These are phyloP conservation scores for Neosalanx taihuensis DNA, from an alignment of 2,797 vertebrate species.

Conservation along the genomic window DNA sequence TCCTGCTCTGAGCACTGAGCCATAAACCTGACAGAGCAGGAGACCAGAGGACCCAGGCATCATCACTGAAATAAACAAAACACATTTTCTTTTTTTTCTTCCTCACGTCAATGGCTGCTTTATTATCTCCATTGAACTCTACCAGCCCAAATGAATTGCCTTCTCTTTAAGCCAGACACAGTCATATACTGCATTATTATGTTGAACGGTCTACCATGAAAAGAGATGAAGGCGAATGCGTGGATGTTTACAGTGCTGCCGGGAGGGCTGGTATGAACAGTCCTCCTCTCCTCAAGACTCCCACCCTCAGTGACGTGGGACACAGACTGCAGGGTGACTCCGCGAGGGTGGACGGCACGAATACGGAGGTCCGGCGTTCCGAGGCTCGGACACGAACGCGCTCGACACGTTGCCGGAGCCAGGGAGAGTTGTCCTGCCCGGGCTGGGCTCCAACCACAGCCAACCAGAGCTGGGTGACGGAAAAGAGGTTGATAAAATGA, in stretches of 20 bases:
- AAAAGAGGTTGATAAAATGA: not conserved
- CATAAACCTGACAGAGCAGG: slow-evolving; percentile 55
- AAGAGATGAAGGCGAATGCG: slow-evolving; percentile 42
- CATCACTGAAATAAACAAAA: slow-evolving; percentile 49
- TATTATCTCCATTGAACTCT: slow-evolving; percentile 57
- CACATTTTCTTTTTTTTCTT: slow-evolving; percentile 22
- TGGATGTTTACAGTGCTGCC: slow-evolving; percentile 20
- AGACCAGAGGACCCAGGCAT: slow-evolving; percentile 20
- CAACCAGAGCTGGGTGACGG: not conserved
- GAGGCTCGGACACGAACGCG: too few species aligned
- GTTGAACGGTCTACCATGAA: slow-evolving; percentile 56
- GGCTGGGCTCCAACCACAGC: not conserved
- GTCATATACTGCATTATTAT: slow-evolving; percentile 67
- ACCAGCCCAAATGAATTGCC: slow-evolving; percentile 61
- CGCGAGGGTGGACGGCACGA: too few species aligned
- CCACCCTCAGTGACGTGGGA: not conserved
- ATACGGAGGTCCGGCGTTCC: too few species aligned
- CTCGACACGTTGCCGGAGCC: too few species aligned
- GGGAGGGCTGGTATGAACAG: slow-evolving; percentile 24
- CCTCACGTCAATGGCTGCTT: slow-evolving; percentile 46
- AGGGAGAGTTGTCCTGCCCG: too few species aligned
- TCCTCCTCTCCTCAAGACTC: slow-evolving; percentile 6
- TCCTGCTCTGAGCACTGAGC: slow-evolving; percentile 54
- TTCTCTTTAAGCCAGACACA: slow-evolving; percentile 60
- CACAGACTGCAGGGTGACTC: not conserved